Base-by-base conservation (phyloP, 2,797 vertebrate genomes). In the Bucorvus abyssinicus region DNA sequence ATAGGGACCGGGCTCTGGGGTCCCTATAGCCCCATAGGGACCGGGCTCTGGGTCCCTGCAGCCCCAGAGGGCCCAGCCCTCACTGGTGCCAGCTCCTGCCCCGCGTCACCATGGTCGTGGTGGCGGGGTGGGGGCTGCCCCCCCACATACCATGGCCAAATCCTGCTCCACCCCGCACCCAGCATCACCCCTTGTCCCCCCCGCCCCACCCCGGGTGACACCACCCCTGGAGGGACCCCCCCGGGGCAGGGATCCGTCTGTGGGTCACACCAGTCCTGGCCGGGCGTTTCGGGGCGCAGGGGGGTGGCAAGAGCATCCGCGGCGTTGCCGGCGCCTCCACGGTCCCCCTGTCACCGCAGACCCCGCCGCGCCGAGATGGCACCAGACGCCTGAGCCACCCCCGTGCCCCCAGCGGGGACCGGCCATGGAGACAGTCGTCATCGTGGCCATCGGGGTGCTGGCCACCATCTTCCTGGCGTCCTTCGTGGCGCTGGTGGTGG, bases 381-480 rank as follows among this genome's bases (percentile, higher is more conserved):
- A 2, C 36, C 50, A 0, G 57, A 24, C 0, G 36, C 96, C 95
- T 97, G 97, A 97, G 61, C 16, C 27, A 12, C 40, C n/a, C n/a
- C n/a, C n/a, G n/a, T n/a, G n/a, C 42, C 18, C n/a, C n/a, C 16
- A 8, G 49, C 4, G 4, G 23, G 52, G 19, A 53, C 55, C 97
- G 67, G 85, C 95, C 97, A 99, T 99, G 99, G 99, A 99, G 98
- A 99, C 99, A 0, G 99, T 99, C 93, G 99, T 99, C 97, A 99
- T 99, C 3, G 98, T 99, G 84, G 99, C 99, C 96, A 99, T 99
- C 5, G 98, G 99, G 23, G 99, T 99, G 89, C 95, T 99, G 97
- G 99, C 99, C 95, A 99, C 99, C 96, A 99, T 99, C 94, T 99
- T 99, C 97, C 98, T 99, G 98, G 99, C 99, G 0, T 99, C 99